Base-by-base conservation (phyloP, 2,797 vertebrate species). In the Thunnus albacares region DNA sequence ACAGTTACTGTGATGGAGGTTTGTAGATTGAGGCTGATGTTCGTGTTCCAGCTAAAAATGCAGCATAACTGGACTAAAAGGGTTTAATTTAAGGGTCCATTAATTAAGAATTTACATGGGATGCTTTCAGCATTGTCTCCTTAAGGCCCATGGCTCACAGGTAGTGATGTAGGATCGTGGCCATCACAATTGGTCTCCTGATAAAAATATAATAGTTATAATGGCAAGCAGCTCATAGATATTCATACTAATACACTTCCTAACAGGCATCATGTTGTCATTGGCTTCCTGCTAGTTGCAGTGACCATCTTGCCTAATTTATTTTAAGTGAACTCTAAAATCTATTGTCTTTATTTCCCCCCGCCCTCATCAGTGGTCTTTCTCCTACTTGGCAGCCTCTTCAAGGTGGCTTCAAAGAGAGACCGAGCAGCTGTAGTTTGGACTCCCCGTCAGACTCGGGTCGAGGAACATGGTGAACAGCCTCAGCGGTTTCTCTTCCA, bases 261-360 rank as follows among this genome's bases (percentile, higher is more conserved):
- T 74, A 66, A 74, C 57, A 56, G 41, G 28, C 75, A 33, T 81
- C 52, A 59, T 53, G n/a, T 72, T 68, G 70, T 55, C 28, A 79
- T 69, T 66, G 59, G 79, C 69, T 79, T 68, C 75, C 82, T 80
- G 77, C 77, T 71, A 64, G 53, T 41, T 85, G 86, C 66, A 86
- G 68, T 72, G 65, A 80, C 71, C 49, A 71, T 73, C 43, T 59
- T 67, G 57, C 51, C 43, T 81, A 62, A 78, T 92, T 86, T 81
- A 80, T 87, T 88, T 85, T 22, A 74, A 77, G 30, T 60, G 11
- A 87, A 85, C 71, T 82, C 77, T 66, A 62, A 88, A 90, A 82
- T 60, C 61, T 63, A 35, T 77, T 85, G 49, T 87, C 59, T 80
- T 77, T 62, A 77, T 75, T 28, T 17, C 52, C 51, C 35, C 20